A percentile compares a stretch with the other conserved stretches of the same genome.
Conservation (phyloP, 1,140 invertebrate genomes). For the Dreissena polymorpha region DNA sequence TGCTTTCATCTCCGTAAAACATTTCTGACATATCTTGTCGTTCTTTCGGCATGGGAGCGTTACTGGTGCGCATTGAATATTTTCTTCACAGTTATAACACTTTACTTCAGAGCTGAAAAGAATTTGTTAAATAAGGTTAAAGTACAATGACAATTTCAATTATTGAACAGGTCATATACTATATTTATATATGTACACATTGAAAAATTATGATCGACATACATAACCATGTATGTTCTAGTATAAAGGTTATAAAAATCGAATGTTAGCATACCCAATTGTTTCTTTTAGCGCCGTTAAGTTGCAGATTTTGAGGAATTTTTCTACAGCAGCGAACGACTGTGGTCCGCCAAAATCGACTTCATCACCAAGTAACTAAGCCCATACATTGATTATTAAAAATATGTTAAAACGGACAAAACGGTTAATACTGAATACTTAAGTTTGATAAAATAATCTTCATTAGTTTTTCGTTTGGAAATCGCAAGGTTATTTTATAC, state of each 20-base stretch:
- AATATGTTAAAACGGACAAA: too few relatives aligned
- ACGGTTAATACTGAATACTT: too few relatives aligned
- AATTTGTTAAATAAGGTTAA: background rate
- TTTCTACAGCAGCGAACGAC: slow-evolving; percentile 55
- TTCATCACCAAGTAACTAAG: slow-evolving; percentile 51
- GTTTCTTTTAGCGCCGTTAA: slow-evolving; percentile 49
- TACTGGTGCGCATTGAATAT: slow-evolving; percentile 27
- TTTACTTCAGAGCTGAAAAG: slow-evolving; percentile 17
- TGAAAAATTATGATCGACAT: too few relatives aligned
- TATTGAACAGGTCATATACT: too few relatives aligned
- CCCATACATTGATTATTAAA: too few relatives aligned
- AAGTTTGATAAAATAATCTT: too few relatives aligned
- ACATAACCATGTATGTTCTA: too few relatives aligned
- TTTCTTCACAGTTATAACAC: slow-evolving; percentile 16
- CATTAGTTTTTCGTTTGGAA: too few relatives aligned
- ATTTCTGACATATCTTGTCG: slow-evolving; percentile 15
- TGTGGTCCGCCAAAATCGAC: slow-evolving; percentile 52
- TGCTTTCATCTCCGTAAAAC: slow-evolving; percentile 19
- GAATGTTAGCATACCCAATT: slow-evolving; percentile 43
- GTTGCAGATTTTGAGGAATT: slow-evolving; percentile 59
- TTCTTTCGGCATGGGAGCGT: slow-evolving; percentile 10
- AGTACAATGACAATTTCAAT: too few relatives aligned
- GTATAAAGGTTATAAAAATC: too few relatives aligned
- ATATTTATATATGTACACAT: too few relatives aligned
- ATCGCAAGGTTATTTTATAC: too few relatives aligned